Base-by-base conservation (phyloP, 2,113 vertebrate genomes). In the Poeciliopsis retropinna region DNA sequence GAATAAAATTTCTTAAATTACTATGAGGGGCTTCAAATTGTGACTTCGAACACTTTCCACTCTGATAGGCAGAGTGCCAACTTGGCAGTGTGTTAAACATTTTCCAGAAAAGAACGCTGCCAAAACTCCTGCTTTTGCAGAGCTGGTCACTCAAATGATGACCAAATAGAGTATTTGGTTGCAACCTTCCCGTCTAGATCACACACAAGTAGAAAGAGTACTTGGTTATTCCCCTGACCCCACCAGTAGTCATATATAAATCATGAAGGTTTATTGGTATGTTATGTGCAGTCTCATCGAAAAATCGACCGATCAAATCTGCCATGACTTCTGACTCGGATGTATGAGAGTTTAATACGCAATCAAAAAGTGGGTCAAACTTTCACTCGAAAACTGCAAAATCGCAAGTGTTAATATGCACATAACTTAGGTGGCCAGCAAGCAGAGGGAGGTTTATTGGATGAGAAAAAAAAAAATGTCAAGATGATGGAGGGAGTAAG, bases 341-440 rank as follows among this genome's bases (percentile, higher is more conserved):
- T 77, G 39, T 57, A 67, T 67, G 37, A 66, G 61, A 67, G 72
- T 88, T 81, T 86, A 82, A 79, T 75, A 72, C 10, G 51, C 60
- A 60, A 66, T 77, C 74, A 73, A 88, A 57, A 88, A 88, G 81
- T 85, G 79, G 88, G 83, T 87, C 81, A 83, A 63, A 87, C 69
- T 76, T 72, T 60, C 44, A 13, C 65, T 60, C 0, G 28, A 72
- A 78, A 65, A 63, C 29, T 66, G 34, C 13, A 1, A 67, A 67
- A 75, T 70, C 17, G 51, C 69, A 28, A 66, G 25, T 0, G 0
- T 29, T 75, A 61, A 66, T 57, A 62, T 60, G 25, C 27, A 68
- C 5, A 28, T 79, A 61, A 74, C 82, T 83, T 37, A 80, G 63
- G 47, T 10, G 29, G 67, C 34, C 6, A 28, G 25, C 31, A 30